Evolutionary conservation across 2,113 vertebrate genomes (phyloP), one percentile per base, ranked within the genome.

Genomic region (Bubo scandiacus): DNA sequence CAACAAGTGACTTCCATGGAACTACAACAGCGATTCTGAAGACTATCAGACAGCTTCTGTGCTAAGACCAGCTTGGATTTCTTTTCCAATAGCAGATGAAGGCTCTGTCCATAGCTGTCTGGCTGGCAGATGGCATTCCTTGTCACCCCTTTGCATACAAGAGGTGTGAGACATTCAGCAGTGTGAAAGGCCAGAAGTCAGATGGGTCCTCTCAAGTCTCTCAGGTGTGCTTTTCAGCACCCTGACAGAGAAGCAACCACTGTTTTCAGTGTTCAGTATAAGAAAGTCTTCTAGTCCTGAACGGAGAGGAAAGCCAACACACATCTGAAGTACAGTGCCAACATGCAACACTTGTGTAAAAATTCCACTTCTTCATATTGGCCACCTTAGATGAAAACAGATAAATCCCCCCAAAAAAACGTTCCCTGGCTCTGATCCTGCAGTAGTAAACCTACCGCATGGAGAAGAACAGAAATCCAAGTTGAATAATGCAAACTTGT

Each of bases 361-460:
- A 95, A 93, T 82, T 92, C 70, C 47, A 92, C 40, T 88, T 58
- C 73, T 87, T 80, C 52, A 5, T 91, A 61, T 54, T 68, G 94
- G 63, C 91, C 89, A 91, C 67, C 80, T 96, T 72, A 58, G 82
- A 95, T 74, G 57, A 96, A 95, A 97, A 96, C 47, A 80, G 88
- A 94, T 94, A 88, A 95, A 90, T 57, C 71, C 9, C 58, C 34
- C 54, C 9, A 18, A 18, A 84, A 84, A 88, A 88, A 67, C 2
- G 4, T 92, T 95, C 58, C 40, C 55, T 94, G 91, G 89, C 92
- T 85, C 72, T 80, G 27, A 57, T 95, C 87, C 72, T 71, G 40
- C 30, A 89, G 62, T 75, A 70, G 71, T 95, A 95, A 97, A 95
- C 52, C 74, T 88, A 95, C 92, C 94, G 95, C 70, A 68, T 87